Evolutionary conservation across 2,113 vertebrate genomes (phyloP).

Genomic region (Microcebus jonahi): DNA sequence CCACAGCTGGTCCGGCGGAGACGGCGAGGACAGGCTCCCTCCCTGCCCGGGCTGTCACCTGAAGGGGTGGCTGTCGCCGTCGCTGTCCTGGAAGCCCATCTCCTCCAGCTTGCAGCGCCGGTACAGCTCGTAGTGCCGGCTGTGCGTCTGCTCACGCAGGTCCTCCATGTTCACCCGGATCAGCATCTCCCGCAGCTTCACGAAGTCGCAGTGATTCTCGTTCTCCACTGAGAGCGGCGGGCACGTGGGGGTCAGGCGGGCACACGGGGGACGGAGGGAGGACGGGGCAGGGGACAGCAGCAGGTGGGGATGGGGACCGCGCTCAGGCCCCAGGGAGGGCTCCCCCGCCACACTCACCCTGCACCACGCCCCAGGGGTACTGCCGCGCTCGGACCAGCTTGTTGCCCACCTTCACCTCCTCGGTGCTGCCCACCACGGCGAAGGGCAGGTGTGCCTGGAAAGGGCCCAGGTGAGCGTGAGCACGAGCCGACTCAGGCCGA

Average conservation of each 20-base stretch:
- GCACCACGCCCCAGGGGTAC: constrained; percentile 98
- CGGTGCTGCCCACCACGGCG: constrained; percentile 96
- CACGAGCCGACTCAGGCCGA: neutral
- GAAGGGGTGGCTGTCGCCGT: constrained; percentile 97
- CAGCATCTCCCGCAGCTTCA: constrained; percentile 97
- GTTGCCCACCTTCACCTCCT: constrained; percentile 98
- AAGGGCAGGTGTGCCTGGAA: constrained; percentile 96
- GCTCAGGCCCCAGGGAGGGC: neutral
- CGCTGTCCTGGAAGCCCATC: constrained; percentile 99
- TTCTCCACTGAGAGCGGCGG: constrained; percentile 91
- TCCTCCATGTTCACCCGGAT: constrained; percentile 99
- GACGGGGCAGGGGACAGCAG: neutral
- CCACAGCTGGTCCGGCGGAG: accelerated
- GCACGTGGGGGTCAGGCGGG: neutral
- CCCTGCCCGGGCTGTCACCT: constrained; percentile 84
- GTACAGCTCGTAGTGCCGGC: constrained; percentile 97
- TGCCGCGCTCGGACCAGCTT: constrained; percentile 97
- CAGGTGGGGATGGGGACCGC: neutral
- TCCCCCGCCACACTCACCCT: constrained; percentile 89
- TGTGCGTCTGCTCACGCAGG: constrained; percentile 97
- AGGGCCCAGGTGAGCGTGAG: constrained; percentile 30
- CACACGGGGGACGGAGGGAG: neutral
- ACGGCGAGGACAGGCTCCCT: neutral
- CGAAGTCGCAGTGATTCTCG: constrained; percentile 97
- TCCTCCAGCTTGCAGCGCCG: constrained; percentile 97